A percentile compares a stretch with the other conserved stretches of the same genome.
These are phyloP conservation scores for Nomada hirtipes DNA, from an alignment of 2,888 invertebrate species.

Conservation along the genomic window DNA sequence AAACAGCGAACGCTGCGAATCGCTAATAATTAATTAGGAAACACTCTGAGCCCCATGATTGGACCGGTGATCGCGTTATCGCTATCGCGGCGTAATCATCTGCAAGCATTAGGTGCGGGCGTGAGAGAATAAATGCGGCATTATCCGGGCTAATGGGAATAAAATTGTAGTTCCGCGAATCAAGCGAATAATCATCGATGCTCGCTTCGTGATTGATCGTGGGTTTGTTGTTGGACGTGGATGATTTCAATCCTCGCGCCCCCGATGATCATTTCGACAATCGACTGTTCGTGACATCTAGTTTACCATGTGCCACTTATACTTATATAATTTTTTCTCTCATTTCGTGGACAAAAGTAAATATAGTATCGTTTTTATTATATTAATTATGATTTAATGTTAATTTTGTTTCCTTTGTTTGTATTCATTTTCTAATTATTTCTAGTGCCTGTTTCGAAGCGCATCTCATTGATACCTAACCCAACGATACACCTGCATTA, in stretches of 20 bases:
- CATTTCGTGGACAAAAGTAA: too few species aligned
- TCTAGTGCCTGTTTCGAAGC: too few species aligned
- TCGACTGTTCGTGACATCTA: not conserved
- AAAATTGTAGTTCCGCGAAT: conserved; percentile 68
- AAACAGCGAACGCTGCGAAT: conserved; percentile 24
- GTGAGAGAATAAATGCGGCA: conserved; percentile 64
- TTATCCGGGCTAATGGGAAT: conserved; percentile 72
- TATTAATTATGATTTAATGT: too few species aligned
- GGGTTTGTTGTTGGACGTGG: conserved; percentile 13
- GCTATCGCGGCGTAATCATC: conserved; percentile 65
- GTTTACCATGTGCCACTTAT: too few species aligned
- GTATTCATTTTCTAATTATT: too few species aligned
- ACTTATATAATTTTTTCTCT: too few species aligned
- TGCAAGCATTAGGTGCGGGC: conserved; percentile 63
- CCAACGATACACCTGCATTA: not conserved
- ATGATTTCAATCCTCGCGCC: not conserved
- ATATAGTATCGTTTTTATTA: too few species aligned
- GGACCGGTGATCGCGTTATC: conserved; percentile 64
- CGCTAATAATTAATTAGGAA: conserved; percentile 67
- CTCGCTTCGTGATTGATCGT: conserved; percentile 3
- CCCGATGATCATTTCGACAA: conserved; percentile 13
- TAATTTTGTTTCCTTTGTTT: too few species aligned
- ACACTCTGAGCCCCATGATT: conserved; percentile 57
- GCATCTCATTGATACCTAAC: too few species aligned
- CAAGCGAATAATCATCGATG: conserved; percentile 17